A percentile compares a stretch with the other conserved stretches of the same genome.
Conservation (phyloP, 1,140 invertebrate genomes). For the Rhynchophorus ferrugineus region DNA sequence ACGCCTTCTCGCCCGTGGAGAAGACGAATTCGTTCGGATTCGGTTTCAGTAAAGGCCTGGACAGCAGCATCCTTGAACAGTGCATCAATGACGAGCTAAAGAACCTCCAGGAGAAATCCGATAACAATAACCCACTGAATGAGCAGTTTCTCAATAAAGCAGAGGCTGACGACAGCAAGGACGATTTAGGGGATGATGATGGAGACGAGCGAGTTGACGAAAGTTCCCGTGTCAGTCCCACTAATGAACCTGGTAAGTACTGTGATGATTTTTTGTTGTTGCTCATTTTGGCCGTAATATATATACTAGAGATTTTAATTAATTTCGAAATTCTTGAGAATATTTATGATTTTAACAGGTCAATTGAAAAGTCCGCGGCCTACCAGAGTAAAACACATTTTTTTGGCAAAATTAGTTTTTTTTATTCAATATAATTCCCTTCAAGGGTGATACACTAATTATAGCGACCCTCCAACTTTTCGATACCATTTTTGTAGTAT, state of each 20-base stretch:
- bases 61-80: background rate
- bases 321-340: no score
- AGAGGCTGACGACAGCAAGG: background rate
- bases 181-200: conserved; percentile 1
- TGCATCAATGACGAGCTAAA: conserved; percentile 13
- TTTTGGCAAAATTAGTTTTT: no score
- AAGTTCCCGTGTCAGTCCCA: conserved; percentile 39
- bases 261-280: no score
- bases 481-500: no score
- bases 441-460: no score
- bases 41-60: conserved; percentile 16
- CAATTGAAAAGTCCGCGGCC: no score
- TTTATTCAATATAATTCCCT: no score
- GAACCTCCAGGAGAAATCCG: conserved; percentile 17
- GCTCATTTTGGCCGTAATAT: no score
- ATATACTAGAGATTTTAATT: no score
- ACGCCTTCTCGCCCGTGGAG: conserved; percentile 31
- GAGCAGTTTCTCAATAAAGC: conserved; percentile 22
- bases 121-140: conserved; percentile 27
- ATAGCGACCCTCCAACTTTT: no score
- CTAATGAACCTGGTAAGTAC: conserved; percentile 46
- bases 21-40: background rate
- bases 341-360: no score
- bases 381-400: no score
- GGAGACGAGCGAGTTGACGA: conserved; percentile 3